Conservation (phyloP, 1,140 invertebrate genomes). For the Drosophila erecta region DNA sequence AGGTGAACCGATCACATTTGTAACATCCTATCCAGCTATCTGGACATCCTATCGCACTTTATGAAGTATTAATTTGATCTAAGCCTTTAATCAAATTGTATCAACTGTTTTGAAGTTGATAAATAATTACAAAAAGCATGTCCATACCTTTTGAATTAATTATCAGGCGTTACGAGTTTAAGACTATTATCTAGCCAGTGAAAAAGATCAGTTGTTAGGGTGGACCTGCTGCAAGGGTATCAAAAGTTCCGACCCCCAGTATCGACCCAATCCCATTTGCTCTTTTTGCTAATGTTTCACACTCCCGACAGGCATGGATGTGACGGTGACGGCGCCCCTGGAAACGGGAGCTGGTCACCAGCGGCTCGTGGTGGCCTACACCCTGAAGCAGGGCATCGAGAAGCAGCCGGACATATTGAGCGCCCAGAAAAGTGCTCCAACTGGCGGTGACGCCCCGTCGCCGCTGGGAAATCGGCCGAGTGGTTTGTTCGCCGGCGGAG, state of each 20-base stretch:
- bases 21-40: no score
- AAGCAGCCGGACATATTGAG: slow-evolving; percentile 85
- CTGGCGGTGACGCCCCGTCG: slow-evolving; percentile 79
- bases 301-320: slow-evolving; percentile 82
- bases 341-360: slow-evolving; percentile 87
- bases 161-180: no score
- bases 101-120: no score
- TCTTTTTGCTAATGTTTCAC: slow-evolving; percentile 28
- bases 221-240: neutral
- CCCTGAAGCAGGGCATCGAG: slow-evolving; percentile 85
- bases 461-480: slow-evolving; percentile 83
- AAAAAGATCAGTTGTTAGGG: neutral
- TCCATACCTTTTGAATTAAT: no score
- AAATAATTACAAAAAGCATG: no score
- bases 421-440: slow-evolving; percentile 84
- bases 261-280: neutral
- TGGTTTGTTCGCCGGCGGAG: slow-evolving; percentile 70
- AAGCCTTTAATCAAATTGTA: no score
- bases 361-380: slow-evolving; percentile 87
- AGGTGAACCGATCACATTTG: no score
- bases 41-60: no score
- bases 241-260: no score
- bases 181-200: neutral
- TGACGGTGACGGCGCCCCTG: slow-evolving; percentile 84
- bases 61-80: no score